Evolutionary conservation across 2,113 vertebrate genomes (phyloP), one percentile per base, ranked within the genome.

Genomic region (Colistium nudipinnis): DNA sequence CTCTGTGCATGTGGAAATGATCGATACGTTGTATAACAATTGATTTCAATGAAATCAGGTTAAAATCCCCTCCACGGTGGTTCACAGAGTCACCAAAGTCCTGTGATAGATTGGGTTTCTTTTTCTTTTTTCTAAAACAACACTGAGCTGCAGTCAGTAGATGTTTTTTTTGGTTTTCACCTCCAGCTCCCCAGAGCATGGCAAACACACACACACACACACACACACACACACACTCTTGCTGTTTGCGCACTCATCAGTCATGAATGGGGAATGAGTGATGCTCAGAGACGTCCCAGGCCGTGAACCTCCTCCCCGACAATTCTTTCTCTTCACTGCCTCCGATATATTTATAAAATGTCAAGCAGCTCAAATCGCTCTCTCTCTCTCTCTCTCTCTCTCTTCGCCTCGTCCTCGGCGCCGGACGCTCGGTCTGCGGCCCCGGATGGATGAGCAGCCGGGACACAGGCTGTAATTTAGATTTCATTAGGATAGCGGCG

Each of bases 401-500:
- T n/a, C n/a, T n/a, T n/a, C n/a, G n/a, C n/a, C n/a, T n/a, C n/a
- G n/a, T n/a, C n/a, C n/a, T n/a, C n/a, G n/a, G n/a, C n/a, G n/a
- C n/a, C n/a, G n/a, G n/a, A n/a, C n/a, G n/a, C n/a, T n/a, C n/a
- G n/a, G n/a, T n/a, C n/a, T n/a, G n/a, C n/a, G n/a, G n/a, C n/a
- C n/a, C 55, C 53, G 71, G 70, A 86, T 82, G 61, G 78, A 82
- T 66, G 73, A 76, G 72, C 45, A 25, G 13, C 66, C 56, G 10
- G 74, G 72, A 87, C 80, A 82, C 76, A 64, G 70, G 63, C 65
- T 74, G 76, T 81, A 81, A 89, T 90, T 89, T 89, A 90, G 89
- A 89, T 90, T 85, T 85, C 80, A 88, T 88, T 89, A 88, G 33
- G 87, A 89, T 90, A 90, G 61, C 17, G 9, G 75, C 28, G 12